Percentiles rank a stretch among this genome's conserved stretches.
These are phyloP conservation scores for Archips crataeganus DNA, from an alignment of 2,888 invertebrate species.

Conservation along the genomic window DNA sequence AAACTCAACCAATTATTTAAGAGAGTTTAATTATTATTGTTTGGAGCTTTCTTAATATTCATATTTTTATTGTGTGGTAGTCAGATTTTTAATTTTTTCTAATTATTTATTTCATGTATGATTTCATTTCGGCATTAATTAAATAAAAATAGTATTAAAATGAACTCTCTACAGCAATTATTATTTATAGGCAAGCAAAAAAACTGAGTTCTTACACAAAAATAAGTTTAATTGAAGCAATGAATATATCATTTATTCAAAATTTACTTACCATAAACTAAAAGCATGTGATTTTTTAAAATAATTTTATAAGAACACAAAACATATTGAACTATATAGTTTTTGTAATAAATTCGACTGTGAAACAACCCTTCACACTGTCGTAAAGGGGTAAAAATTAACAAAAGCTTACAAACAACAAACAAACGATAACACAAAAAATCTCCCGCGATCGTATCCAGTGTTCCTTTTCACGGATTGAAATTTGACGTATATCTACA, in stretches of 20 bases:
- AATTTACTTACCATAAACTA: not conserved
- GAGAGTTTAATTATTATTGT: too few relatives aligned
- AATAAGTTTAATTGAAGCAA: not conserved
- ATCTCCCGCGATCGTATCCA: slow-evolving; percentile 24
- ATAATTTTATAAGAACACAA: not conserved
- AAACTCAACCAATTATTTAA: slow-evolving; percentile 8
- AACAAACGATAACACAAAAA: slow-evolving; percentile 24
- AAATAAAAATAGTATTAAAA: too few relatives aligned
- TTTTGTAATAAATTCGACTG: not conserved
- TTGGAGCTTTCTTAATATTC: too few relatives aligned
- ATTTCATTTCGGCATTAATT: too few relatives aligned
- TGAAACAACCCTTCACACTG: slow-evolving; percentile 13
- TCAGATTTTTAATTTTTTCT: too few relatives aligned
- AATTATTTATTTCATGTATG: too few relatives aligned
- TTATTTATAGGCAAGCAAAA: not conserved
- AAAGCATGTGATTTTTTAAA: not conserved
- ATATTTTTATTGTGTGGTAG: too few relatives aligned
- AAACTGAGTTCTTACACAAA: not conserved
- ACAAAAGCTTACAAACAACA: slow-evolving; percentile 17
- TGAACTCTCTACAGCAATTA: not conserved
- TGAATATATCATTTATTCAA: not conserved
- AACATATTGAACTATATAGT: not conserved
- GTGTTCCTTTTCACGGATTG: slow-evolving; percentile 24
- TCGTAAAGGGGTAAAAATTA: slow-evolving; percentile 20
- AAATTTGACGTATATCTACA: slow-evolving; percentile 7